Conservation (phyloP, 1,140 invertebrate species). For the Achatina immaculata region DNA sequence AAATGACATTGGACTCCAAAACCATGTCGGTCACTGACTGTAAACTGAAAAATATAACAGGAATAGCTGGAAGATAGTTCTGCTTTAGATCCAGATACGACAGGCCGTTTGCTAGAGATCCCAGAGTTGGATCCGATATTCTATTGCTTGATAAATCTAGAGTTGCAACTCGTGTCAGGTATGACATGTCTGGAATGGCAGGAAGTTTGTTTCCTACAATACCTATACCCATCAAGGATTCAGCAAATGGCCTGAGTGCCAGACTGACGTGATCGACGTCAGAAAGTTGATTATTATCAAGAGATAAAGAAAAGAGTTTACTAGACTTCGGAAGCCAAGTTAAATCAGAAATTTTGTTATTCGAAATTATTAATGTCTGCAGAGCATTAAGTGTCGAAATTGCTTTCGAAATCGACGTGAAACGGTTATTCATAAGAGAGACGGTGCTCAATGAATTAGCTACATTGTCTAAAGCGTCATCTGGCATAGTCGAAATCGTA, state of each 20-base stretch:
- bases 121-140: neutral
- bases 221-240: neutral
- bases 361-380: neutral
- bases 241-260: neutral
- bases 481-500: neutral
- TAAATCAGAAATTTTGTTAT: neutral
- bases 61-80: neutral
- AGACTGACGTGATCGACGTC: neutral
- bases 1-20: neutral
- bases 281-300: neutral
- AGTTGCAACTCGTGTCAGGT: neutral
- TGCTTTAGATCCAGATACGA: neutral
- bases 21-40: neutral
- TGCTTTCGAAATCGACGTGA: neutral
- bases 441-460: neutral
- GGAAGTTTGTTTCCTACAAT: neutral
- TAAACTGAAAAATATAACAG: neutral
- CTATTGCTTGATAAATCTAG: neutral
- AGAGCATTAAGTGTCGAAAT: neutral
- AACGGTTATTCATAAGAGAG: neutral
- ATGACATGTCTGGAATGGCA: neutral
- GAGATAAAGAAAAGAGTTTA: neutral
- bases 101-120: neutral
- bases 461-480: neutral
- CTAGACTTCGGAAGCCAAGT: neutral